These are phyloP conservation scores for Aporrectodea caliginosa DNA, from an alignment of 1,140 invertebrate genomes.

Conservation along the genomic window DNA sequence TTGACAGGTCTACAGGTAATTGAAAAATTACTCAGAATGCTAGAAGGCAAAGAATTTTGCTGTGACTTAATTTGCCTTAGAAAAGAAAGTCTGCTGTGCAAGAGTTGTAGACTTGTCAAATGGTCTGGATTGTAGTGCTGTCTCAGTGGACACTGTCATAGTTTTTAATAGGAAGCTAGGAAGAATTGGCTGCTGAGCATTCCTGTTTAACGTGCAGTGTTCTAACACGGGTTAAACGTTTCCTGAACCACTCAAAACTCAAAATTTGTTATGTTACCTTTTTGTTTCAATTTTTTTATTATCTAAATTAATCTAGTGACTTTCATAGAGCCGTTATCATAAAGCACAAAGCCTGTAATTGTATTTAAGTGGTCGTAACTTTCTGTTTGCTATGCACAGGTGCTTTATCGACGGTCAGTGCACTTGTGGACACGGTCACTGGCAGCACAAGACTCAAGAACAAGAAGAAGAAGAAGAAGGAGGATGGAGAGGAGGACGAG, in stretches of 20 bases:
- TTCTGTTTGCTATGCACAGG: not conserved
- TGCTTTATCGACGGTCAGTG: not conserved
- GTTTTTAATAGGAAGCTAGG: too few relatives aligned
- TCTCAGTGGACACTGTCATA: too few relatives aligned
- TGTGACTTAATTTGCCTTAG: too few relatives aligned
- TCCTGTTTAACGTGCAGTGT: too few relatives aligned
- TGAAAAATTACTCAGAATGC: too few relatives aligned
- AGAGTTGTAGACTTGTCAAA: too few relatives aligned
- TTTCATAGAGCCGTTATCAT: not conserved
- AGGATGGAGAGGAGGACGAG: not conserved
- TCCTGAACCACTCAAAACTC: not conserved
- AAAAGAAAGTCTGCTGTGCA: too few relatives aligned
- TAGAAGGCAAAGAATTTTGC: too few relatives aligned
- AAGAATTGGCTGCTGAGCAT: too few relatives aligned
- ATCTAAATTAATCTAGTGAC: not conserved
- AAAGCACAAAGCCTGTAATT: not conserved
- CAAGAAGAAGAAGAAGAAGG: not conserved
- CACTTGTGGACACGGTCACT: not conserved
- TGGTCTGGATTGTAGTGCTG: too few relatives aligned
- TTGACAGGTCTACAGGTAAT: too few relatives aligned
- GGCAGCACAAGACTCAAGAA: not conserved
- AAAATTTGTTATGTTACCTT: not conserved
- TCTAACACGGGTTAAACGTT: not conserved
- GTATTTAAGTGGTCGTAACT: not conserved
- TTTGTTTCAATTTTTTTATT: not conserved